Conservation (phyloP, 2,888 invertebrate species). For the Diadromus collaris region DNA sequence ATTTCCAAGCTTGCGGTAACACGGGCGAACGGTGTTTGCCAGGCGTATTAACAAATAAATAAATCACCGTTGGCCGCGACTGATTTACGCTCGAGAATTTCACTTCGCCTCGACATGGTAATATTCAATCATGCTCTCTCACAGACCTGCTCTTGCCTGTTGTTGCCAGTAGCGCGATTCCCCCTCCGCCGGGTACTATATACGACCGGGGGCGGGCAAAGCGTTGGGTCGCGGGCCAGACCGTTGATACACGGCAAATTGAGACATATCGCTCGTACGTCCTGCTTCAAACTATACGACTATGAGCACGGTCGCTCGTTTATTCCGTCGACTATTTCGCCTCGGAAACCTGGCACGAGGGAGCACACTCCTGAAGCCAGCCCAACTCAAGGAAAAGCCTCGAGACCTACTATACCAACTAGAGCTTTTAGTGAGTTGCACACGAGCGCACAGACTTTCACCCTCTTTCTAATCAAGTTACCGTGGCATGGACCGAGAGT, state of each 20-base stretch:
- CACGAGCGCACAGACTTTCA: conserved; percentile 8
- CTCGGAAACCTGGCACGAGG: conserved; percentile 8
- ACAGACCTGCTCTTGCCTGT: conserved; percentile 29
- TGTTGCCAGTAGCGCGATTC: conserved; percentile 10
- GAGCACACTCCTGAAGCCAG: not conserved
- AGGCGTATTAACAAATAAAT: conserved; percentile 67
- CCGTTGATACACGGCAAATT: conserved; percentile 59
- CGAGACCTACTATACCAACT: not conserved
- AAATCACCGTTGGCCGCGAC: conserved; percentile 61
- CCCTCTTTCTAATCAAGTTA: conserved; percentile 52
- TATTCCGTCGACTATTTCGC: conserved; percentile 28
- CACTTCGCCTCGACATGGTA: conserved; percentile 41
- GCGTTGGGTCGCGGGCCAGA: conserved; percentile 33
- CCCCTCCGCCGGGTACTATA: not conserved
- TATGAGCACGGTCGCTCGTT: conserved; percentile 41
- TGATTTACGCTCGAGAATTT: conserved; percentile 63
- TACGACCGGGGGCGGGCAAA: conserved; percentile 13
- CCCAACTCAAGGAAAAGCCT: conserved; percentile 10
- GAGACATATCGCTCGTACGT: conserved; percentile 58
- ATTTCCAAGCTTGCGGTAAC: conserved; percentile 64
- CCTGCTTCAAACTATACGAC: conserved; percentile 37
- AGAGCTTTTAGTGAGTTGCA: conserved; percentile 3
- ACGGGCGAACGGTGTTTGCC: conserved; percentile 26
- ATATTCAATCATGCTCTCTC: conserved; percentile 54
- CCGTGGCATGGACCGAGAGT: conserved; percentile 1